phyloP scores from a whole-genome alignment of 1,140 invertebrate species.

The Listronotus oregonensis region DNA sequence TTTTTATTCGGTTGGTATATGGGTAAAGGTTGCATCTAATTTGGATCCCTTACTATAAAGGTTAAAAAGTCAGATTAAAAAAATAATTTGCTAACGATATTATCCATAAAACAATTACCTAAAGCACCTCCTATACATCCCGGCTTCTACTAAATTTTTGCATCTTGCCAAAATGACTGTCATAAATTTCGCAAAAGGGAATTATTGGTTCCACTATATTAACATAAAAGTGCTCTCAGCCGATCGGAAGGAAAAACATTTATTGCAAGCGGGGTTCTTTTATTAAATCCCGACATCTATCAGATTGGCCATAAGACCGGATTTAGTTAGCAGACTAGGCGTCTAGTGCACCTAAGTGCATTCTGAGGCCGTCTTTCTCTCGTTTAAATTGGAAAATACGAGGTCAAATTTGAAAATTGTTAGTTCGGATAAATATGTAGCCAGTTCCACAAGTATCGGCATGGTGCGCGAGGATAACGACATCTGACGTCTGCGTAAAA shows the following conservation, averaged over 20 bases:
- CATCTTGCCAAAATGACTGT: conserved; percentile 29
- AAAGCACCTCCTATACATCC: no score
- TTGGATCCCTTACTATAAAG: no score
- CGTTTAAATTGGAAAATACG: conserved; percentile 28
- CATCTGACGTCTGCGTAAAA: no score
- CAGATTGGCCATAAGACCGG: conserved; percentile 45
- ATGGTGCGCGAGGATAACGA: no score
- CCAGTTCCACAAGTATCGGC: no score
- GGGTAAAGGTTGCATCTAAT: no score
- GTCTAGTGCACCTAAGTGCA: conserved; percentile 48
- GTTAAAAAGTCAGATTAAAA: no score
- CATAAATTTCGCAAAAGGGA: conserved; percentile 29
- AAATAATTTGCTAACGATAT: no score
- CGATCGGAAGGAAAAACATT: conserved; percentile 44
- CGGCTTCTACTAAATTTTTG: background rate
- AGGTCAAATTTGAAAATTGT: conserved; percentile 15
- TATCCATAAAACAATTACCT: no score
- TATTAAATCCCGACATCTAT: conserved; percentile 52
- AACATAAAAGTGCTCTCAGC: conserved; percentile 38
- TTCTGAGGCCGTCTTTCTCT: conserved; percentile 25
- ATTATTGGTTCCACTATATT: conserved; percentile 39
- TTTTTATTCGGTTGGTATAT: no score
- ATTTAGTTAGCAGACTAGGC: conserved; percentile 46
- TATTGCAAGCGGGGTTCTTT: conserved; percentile 47
- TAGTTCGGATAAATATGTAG: no score